Evolutionary conservation across 2,113 vertebrate genomes (phyloP), one percentile per base, ranked within the genome.

Genomic region (Macrotus californicus): DNA sequence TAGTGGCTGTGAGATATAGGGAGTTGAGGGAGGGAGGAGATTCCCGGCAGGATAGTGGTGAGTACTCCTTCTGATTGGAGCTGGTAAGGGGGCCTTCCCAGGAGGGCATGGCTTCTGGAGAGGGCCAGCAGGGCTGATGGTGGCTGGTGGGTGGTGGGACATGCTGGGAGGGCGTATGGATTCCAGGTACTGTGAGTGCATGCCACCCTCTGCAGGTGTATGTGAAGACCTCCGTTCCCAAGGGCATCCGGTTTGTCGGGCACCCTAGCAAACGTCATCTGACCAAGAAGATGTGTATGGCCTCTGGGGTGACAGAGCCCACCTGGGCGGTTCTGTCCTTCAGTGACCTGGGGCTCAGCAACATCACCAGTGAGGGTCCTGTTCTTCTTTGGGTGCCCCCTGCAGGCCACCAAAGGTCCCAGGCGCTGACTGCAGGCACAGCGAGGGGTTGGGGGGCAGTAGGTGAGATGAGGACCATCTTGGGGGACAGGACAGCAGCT

Each of bases 251-350:
- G 96, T 99, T 99, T 97, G 98, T 99, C 12, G 99, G 99, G 52
- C 99, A 99, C 91, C 99, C 99, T 31, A 99, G 99, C 94, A 99
- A 98, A 77, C 98, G 99, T 61, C 99, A 99, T 79, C 98, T 99
- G 93, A 99, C 99, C 87, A 98, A 99, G 85, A 99, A 99, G 98
- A 99, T 98, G 54, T 99, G 99, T 24, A 98, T 99, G 73, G 98
- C 98, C 80, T 98, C 99, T 0, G 99, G 99, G 80, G 99, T 99
- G 95, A 98, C 98, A 15, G 98, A 99, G n/a, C 98, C 99, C 61
- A 99, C 98, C 14, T 99, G 99, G 93, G 97, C 99, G 0, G 99
- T 99, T 0, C 96, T 99, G 96, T 98, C 99, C 56, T 99, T 99
- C 96, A 97, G 97, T 10, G 99, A 99, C 93, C 98, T 99, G 97